Evolutionary conservation across 2,888 invertebrate species (phyloP), one percentile per base, ranked within the genome.

Genomic region (Seira musarum): DNA sequence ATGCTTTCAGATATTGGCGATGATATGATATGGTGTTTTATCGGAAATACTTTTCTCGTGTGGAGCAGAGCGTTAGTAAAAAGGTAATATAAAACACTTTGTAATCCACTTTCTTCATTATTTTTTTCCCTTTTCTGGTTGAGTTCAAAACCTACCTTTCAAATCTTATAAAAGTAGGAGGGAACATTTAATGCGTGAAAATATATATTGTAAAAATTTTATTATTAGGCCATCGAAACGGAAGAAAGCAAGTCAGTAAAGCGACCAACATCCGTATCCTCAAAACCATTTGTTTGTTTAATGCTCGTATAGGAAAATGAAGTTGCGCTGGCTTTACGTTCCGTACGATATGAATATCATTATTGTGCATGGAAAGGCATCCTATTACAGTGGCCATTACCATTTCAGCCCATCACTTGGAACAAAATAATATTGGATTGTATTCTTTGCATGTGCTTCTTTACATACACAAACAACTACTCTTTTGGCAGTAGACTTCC

Each of bases 391-490:
- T 10, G 60, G 5, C 60, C 60, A 60, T 60, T 22, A 60, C 60
- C 21, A 49, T 49, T 49, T 30, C 30, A 30, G 30, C 6, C 49
- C 49, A 60, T 60, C 21, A 53, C n/a, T 60, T 21, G 21, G 60
- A 60, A 60, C 60, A 22, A 60, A 60, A 19, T 60, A 49, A 49
- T 60, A 60, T 60, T 60, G 60, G 60, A 60, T 60, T 60, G 60
- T 60, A n/a, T 60, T 60, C 15, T 13, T n/a, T 3, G 53, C 53
- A 53, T 40, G 40, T 40, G 40, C 6, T 8, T 40, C 13, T n/a
- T 57, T 15, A 3, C n/a, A 57, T n/a, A 40, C 40, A 40, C 40
- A 40, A n/a, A n/a, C n/a, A n/a, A n/a, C n/a, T 57, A 10, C 13
- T 57, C n/a, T 57, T 57, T 57, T 57, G 57, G 60, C 60, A 60